Percentiles rank a stretch among this genome's conserved stretches.
Evolutionary conservation across 1,140 invertebrate genomes (phyloP).

Genomic region (Trichomalopsis sarcophagae): DNA sequence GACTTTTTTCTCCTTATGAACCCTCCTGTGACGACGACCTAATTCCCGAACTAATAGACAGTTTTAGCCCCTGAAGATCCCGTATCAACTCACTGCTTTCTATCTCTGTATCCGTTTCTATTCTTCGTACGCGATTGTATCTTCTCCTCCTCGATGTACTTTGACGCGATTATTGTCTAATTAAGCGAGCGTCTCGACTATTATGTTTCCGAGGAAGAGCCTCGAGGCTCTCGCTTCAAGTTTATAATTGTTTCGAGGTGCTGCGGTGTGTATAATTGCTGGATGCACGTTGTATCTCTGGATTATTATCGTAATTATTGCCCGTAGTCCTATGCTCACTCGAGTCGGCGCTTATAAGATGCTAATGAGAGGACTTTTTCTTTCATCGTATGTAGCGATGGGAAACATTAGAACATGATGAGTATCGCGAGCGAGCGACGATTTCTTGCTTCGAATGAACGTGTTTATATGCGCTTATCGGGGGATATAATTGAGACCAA

Average conservation of each 20-base stretch:
- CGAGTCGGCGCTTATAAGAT: no score
- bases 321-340: no score
- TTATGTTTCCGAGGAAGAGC: no score
- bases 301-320: background rate
- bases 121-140: background rate
- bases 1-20: background rate
- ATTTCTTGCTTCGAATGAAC: no score
- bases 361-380: no score
- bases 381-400: background rate
- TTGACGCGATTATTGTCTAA: constrained; percentile 1
- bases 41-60: constrained; percentile 2
- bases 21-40: background rate
- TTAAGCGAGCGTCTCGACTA: background rate
- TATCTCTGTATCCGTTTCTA: background rate
- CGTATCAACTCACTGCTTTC: background rate
- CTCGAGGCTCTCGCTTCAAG: background rate
- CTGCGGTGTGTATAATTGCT: background rate
- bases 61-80: background rate
- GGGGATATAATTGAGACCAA: background rate
- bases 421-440: background rate
- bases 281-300: background rate
- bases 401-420: background rate
- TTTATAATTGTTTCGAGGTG: background rate
- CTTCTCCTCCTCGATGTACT: background rate
- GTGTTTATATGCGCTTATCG: background rate